A percentile compares a stretch with the other conserved stretches of the same genome.
phyloP scores from a whole-genome alignment of 2,888 invertebrate genomes.

The Tiliacea citrago region DNA sequence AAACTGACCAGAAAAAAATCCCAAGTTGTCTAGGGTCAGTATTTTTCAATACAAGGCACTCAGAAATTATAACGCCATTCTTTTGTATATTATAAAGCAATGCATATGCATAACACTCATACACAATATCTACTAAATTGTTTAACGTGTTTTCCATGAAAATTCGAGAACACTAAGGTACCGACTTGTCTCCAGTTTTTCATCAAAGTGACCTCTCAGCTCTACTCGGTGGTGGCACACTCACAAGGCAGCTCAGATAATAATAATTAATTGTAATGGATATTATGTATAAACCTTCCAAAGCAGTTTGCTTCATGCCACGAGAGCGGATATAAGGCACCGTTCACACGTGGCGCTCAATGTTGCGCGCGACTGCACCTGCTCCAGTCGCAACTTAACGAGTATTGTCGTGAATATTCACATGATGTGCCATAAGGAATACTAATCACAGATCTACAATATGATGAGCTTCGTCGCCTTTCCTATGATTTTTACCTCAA shows the following conservation, averaged over 20 bases:
- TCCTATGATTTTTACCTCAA: neutral
- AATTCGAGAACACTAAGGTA: neutral
- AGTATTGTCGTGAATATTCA: neutral
- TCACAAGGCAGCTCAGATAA: neutral
- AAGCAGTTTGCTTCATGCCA: neutral
- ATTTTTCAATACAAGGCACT: too few species aligned
- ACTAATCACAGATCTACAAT: neutral
- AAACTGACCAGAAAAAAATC: neutral
- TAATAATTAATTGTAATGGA: neutral
- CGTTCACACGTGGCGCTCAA: neutral
- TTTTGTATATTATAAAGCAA: neutral
- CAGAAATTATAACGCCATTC: neutral
- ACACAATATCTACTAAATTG: neutral
- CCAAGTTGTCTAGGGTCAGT: too few species aligned
- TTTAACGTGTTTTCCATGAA: neutral
- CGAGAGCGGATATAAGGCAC: slow-evolving; percentile 2
- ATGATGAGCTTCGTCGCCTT: neutral
- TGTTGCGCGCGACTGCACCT: neutral
- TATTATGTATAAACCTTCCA: neutral
- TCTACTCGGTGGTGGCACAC: neutral
- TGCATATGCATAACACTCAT: neutral
- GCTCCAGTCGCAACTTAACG: neutral
- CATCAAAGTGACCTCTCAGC: neutral
- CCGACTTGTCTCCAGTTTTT: neutral
- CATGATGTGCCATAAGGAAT: neutral